Percentiles rank a stretch among this genome's conserved stretches.
phyloP scores from a whole-genome alignment of 2,797 vertebrate species.

The Acanthis flammea region DNA sequence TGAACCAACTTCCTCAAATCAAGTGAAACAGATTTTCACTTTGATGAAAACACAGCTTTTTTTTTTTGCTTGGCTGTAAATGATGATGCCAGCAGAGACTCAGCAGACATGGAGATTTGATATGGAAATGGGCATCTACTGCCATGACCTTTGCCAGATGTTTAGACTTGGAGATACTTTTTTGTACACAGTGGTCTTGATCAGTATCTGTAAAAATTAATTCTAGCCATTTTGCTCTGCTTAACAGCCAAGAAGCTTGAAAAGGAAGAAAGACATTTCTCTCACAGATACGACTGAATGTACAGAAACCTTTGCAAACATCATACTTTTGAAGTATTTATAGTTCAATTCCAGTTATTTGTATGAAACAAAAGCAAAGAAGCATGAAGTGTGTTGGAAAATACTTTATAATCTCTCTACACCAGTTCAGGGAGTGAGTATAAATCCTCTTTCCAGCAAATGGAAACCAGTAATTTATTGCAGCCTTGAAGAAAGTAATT shows the following conservation, averaged over 20 bases:
- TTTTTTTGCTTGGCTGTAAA: background rate
- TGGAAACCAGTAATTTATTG: slow-evolving; percentile 57
- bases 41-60: background rate
- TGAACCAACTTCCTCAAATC: background rate
- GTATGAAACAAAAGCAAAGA: slow-evolving; percentile 44
- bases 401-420: slow-evolving; percentile 20
- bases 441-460: slow-evolving; percentile 55
- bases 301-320: background rate
- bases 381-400: slow-evolving; percentile 38
- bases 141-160: background rate
- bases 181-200: background rate
- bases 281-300: slow-evolving; percentile 7
- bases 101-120: background rate
- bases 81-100: background rate
- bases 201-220: slow-evolving; percentile 14
- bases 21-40: background rate
- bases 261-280: background rate
- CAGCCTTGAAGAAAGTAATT: background rate
- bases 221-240: background rate
- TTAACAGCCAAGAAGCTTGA: background rate
- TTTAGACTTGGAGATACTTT: background rate
- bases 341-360: slow-evolving; percentile 29
- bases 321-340: slow-evolving; percentile 38
- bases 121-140: background rate
- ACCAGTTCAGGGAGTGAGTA: background rate